Percentiles rank a stretch among this genome's conserved stretches.
phyloP scores from a whole-genome alignment of 2,888 invertebrate genomes.

The Osedax fenrisi region DNA sequence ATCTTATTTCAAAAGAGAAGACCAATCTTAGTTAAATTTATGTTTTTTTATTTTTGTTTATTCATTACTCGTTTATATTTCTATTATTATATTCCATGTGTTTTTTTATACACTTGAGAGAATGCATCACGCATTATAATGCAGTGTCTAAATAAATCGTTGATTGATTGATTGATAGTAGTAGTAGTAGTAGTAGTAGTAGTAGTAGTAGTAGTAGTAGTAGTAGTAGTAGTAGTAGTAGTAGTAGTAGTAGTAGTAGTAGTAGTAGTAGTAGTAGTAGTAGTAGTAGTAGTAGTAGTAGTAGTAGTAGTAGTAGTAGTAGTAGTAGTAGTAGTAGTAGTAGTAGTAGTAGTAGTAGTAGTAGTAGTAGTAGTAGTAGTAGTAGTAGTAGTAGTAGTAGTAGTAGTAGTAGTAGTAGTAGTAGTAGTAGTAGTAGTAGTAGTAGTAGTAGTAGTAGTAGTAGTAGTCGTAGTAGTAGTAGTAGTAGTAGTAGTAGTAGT shows the following conservation, averaged over 20 bases:
- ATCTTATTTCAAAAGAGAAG: no score
- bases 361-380: constrained; percentile 23
- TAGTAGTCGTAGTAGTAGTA: constrained; percentile 18
- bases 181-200: constrained; percentile 17
- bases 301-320: constrained; percentile 18
- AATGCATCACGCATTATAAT: no score
- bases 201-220: constrained; percentile 18
- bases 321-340: constrained; percentile 22
- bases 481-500: constrained; percentile 24
- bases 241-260: constrained; percentile 18
- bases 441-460: constrained; percentile 23
- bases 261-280: constrained; percentile 24
- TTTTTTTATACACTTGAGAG: no score
- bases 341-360: constrained; percentile 19
- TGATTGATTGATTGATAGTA: no score
- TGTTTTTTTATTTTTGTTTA: no score
- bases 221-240: constrained; percentile 17
- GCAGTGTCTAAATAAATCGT: no score
- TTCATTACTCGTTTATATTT: no score
- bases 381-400: constrained; percentile 23
- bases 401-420: constrained; percentile 24
- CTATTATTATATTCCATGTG: no score
- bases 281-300: constrained; percentile 22
- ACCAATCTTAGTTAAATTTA: no score
- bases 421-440: constrained; percentile 18